Conservation (phyloP, 2,888 invertebrate genomes). For the Silvanus unidentatus region DNA sequence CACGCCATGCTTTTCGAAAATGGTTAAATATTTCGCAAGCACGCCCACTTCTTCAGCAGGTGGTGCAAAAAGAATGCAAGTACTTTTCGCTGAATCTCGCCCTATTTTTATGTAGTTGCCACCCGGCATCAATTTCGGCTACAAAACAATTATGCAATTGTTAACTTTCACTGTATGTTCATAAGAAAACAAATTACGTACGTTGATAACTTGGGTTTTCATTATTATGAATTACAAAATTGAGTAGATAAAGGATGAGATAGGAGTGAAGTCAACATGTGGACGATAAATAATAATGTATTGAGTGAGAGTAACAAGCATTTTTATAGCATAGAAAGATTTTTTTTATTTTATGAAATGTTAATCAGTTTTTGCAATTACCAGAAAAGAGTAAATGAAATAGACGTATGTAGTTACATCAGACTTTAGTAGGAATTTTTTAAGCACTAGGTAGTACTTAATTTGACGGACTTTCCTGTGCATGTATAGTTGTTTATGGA, state of each 20-base stretch:
- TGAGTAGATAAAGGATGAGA: background rate
- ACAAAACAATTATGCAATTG: slow-evolving; percentile 25
- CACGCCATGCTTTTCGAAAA: slow-evolving; percentile 75
- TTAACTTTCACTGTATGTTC: background rate
- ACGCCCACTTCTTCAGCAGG: slow-evolving; percentile 78
- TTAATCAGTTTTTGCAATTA: too few relatives aligned
- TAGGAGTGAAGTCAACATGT: too few relatives aligned
- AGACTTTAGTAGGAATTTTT: too few relatives aligned
- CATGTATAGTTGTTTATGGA: background rate
- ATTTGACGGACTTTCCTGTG: background rate
- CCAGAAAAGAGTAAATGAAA: too few relatives aligned
- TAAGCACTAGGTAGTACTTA: too few relatives aligned
- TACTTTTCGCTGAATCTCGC: slow-evolving; percentile 67
- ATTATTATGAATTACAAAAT: background rate
- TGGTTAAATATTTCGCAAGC: slow-evolving; percentile 77
- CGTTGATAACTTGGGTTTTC: too few relatives aligned
- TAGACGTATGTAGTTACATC: too few relatives aligned
- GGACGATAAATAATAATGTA: too few relatives aligned
- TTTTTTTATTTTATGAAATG: too few relatives aligned
- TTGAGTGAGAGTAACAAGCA: too few relatives aligned
- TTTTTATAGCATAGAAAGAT: too few relatives aligned
- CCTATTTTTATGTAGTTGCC: slow-evolving; percentile 81
- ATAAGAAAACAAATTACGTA: background rate
- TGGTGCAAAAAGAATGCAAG: slow-evolving; percentile 83
- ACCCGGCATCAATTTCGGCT: slow-evolving; percentile 77